Evolutionary conservation across 1,140 invertebrate genomes (phyloP), one percentile per base, ranked within the genome.

Genomic region (Trichogramma pretiosum): DNA sequence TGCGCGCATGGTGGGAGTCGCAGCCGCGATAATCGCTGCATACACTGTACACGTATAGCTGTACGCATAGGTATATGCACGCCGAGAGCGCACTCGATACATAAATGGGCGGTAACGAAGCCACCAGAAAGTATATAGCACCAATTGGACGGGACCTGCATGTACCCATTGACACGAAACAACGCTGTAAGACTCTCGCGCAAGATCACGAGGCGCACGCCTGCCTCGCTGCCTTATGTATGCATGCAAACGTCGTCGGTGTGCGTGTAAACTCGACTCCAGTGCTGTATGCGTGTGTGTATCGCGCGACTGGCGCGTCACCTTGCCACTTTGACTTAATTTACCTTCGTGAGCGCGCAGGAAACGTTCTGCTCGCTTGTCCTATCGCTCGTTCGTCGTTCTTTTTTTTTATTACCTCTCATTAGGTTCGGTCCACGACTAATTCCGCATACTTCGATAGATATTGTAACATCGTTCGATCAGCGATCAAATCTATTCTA

Each of bases 131-230:
- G 41, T 36, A 39, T 41, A 44, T 17, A 36, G 34, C 21, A 46
- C 48, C 48, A 50, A 50, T 50, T 50, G 48, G 48, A 32, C 37
- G 32, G 46, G 43, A 43, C n/a, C n/a, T n/a, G n/a, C n/a, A n/a
- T n/a, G n/a, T n/a, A n/a, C n/a, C n/a, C n/a, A n/a, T n/a, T n/a
- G n/a, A n/a, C n/a, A n/a, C n/a, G n/a, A n/a, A n/a, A n/a, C n/a
- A n/a, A n/a, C n/a, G n/a, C n/a, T n/a, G n/a, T n/a, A n/a, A n/a
- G n/a, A n/a, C n/a, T n/a, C n/a, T n/a, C n/a, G n/a, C n/a, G n/a
- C n/a, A n/a, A n/a, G n/a, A n/a, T n/a, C n/a, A n/a, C n/a, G 16
- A 34, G 10, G 5, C n/a, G 10, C 11, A n/a, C 33, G 16, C 9
- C 5, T 5, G 16, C 33, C 33, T 11, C 33, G 11, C 5, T 34